Conservation (phyloP, 2,888 invertebrate species). For the Protonemura montana region DNA sequence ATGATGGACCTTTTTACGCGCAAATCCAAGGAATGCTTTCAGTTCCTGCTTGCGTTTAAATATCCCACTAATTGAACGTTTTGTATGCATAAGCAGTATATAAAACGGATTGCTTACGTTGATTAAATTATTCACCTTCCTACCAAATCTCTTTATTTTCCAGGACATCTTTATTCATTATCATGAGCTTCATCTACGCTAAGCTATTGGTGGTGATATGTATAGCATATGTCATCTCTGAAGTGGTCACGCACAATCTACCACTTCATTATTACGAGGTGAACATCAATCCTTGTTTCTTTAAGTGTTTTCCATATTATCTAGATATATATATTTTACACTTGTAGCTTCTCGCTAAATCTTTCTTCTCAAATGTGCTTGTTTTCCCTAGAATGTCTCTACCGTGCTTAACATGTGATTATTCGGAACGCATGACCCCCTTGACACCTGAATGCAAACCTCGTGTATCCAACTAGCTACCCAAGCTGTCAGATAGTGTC, state of each 20-base stretch:
- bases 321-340: no score
- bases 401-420: no score
- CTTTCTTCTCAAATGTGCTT: no score
- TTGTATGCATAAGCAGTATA: not conserved
- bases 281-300: slow-evolving; percentile 45
- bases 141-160: slow-evolving; percentile 57
- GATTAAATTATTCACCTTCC: not conserved
- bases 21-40: not conserved
- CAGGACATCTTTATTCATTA: slow-evolving; percentile 94
- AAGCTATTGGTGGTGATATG: slow-evolving; percentile 93
- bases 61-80: not conserved
- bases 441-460: no score
- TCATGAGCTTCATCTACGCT: slow-evolving; percentile 95
- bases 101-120: not conserved
- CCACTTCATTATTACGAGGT: slow-evolving; percentile 90
- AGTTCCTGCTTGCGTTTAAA: not conserved
- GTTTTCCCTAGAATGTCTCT: no score
- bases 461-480: no score
- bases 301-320: not conserved
- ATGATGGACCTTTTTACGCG: not conserved
- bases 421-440: no score
- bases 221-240: slow-evolving; percentile 92
- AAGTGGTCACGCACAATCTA: slow-evolving; percentile 91
- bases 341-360: no score
- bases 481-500: not conserved